phyloP scores from a whole-genome alignment of 2,113 vertebrate species.

The Loxodonta africana region DNA sequence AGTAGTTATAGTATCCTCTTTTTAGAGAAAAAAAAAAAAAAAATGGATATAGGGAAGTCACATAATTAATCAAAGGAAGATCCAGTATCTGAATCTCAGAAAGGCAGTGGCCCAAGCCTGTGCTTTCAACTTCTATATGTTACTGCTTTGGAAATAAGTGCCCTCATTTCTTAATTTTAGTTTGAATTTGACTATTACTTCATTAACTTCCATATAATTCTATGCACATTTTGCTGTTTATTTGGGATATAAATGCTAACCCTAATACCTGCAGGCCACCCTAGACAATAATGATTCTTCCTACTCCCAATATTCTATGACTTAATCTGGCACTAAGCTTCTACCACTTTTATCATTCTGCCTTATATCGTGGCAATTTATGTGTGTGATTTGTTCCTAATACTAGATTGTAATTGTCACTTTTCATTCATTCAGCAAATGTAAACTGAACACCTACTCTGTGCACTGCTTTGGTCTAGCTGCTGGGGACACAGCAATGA shows the following conservation, averaged over 20 bases:
- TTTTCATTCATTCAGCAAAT: background rate
- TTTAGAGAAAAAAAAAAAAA: background rate
- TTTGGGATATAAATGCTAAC: background rate
- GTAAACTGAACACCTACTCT: background rate
- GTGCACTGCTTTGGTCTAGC: background rate
- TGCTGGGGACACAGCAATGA: background rate
- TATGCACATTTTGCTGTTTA: background rate
- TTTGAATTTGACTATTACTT: background rate
- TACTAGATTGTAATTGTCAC: background rate
- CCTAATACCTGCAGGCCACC: background rate
- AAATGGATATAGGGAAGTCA: background rate
- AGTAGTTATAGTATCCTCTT: no score
- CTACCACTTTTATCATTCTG: background rate
- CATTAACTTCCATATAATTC: background rate
- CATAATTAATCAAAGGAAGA: background rate
- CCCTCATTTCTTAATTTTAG: background rate
- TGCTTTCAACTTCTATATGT: background rate
- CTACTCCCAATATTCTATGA: background rate
- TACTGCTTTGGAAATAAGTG: background rate
- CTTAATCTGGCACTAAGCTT: background rate
- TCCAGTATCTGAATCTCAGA: background rate
- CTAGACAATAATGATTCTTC: background rate
- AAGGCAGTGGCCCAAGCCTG: background rate
- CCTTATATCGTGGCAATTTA: background rate
- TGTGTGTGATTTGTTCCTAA: background rate